Base-by-base conservation (phyloP, 2,888 invertebrate species). In the Strigamia transsilvanica region DNA sequence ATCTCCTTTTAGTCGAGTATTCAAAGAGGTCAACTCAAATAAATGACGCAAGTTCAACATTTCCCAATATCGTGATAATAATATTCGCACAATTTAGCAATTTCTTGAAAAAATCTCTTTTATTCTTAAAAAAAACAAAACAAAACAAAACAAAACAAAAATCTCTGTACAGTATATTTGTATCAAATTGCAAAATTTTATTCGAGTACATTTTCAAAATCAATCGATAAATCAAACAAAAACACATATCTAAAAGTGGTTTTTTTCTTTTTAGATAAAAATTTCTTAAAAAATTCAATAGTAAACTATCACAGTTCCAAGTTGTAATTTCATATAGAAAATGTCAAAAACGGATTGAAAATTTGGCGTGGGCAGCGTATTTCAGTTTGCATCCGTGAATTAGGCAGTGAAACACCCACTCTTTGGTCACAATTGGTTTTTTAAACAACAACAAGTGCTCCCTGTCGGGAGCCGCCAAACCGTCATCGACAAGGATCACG, bases 361-460 rank as follows among this genome's bases (percentile, higher is more conserved):
- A 80, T 32, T 80, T 80, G 13, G 18, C 23, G 51, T 80, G 80
- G n/a, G 46, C 32, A 32, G 41, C 23, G 18, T 21, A 80, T 4
- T 42, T 91, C 91, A 88, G 87, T 46, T 90, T 87, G 82, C 89
- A 89, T 1, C 92, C 92, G 85, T 91, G 91, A 83, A 93, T 91
- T 56, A 93, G 88, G 85, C 91, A 91, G 85, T 93, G 93, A 5
- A 92, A 90, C 0, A 93, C 89, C 93, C 93, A 94, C 1, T 91
- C 90, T 0, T 92, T 91, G 0, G 93, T 92, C 0, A 93, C 92
- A 0, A 93, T 85, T 0, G 93, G 92, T n/a, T 88, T 85, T n/a
- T 84, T 90, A 85, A 91, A 90, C 81, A 90, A 88, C 82, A 89
- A 89, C 0, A 92, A 92, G 83, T 88, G 88, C 18, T 88, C 86